Evolutionary conservation across 2,888 invertebrate species (phyloP).

Genomic region (Pteria penguin): DNA sequence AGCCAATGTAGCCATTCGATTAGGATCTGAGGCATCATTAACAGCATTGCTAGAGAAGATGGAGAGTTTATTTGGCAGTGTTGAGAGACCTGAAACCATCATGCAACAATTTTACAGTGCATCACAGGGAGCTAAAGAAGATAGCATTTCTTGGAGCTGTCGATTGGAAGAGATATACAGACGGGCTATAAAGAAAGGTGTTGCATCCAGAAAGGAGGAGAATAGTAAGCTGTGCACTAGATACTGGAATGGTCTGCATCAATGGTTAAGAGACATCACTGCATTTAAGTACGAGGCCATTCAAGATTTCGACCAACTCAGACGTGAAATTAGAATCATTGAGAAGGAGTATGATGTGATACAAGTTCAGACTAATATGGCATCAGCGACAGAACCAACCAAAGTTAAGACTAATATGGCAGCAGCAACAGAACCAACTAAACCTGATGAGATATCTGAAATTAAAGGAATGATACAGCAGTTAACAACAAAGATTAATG

Average conservation of each 20-base stretch:
- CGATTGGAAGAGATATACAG: not conserved
- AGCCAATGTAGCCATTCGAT: slow-evolving; percentile 1
- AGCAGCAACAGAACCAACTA: not conserved
- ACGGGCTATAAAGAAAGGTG: not conserved
- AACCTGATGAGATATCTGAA: not conserved
- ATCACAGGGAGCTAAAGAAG: not conserved
- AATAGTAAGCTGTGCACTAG: not conserved
- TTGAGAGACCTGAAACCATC: not conserved
- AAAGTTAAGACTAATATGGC: no score
- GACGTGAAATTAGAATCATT: slow-evolving; percentile 1
- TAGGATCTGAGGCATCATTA: not conserved
- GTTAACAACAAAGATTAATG: not conserved
- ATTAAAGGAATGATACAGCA: slow-evolving; percentile 2
- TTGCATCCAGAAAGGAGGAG: not conserved
- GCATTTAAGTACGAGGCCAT: not conserved
- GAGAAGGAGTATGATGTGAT: slow-evolving; percentile 1
- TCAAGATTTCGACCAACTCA: not conserved
- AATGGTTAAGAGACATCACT: not conserved
- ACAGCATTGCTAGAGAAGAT: not conserved
- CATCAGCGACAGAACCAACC: no score
- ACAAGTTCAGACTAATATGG: not conserved
- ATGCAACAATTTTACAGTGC: slow-evolving; percentile 8
- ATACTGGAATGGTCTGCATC: not conserved
- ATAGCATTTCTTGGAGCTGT: not conserved
- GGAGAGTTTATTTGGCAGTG: slow-evolving; percentile 4